phyloP scores from a whole-genome alignment of 2,113 vertebrate genomes.

The Sphyrna mokarran region DNA sequence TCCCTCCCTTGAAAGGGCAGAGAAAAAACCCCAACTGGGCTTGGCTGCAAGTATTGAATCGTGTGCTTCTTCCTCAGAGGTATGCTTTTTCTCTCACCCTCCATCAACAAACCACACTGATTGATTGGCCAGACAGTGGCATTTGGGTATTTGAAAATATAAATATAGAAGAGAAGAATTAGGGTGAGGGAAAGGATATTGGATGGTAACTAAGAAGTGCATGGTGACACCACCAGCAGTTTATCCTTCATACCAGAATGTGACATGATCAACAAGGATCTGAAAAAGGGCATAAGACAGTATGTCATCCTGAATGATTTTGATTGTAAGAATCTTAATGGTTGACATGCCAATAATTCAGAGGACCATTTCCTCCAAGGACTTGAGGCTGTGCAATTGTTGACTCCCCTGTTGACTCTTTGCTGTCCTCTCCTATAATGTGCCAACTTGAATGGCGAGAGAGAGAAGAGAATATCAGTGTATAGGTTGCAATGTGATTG shows the following conservation, averaged over 20 bases:
- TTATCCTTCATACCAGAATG: no score
- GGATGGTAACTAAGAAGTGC: no score
- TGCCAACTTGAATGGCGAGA: neutral
- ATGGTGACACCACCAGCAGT: no score
- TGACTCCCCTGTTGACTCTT: neutral
- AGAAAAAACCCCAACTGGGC: no score
- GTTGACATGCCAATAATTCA: neutral
- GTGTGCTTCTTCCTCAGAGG: neutral
- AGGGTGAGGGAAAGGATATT: no score
- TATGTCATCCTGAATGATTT: no score
- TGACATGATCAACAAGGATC: no score
- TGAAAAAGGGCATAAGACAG: no score
- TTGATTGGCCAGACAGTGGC: neutral
- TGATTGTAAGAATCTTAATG: no score
- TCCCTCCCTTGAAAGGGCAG: no score
- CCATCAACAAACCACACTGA: neutral
- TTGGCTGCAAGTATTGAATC: neutral
- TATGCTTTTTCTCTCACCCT: neutral
- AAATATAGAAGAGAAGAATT: no score
- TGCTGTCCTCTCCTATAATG: neutral
- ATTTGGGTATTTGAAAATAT: neutral
- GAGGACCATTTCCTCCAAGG: neutral
- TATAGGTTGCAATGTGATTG: neutral
- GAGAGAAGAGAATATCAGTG: neutral
- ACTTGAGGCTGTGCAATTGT: neutral